Evolutionary conservation across 2,888 invertebrate species (phyloP).

Genomic region (Galerucella nymphaeae): DNA sequence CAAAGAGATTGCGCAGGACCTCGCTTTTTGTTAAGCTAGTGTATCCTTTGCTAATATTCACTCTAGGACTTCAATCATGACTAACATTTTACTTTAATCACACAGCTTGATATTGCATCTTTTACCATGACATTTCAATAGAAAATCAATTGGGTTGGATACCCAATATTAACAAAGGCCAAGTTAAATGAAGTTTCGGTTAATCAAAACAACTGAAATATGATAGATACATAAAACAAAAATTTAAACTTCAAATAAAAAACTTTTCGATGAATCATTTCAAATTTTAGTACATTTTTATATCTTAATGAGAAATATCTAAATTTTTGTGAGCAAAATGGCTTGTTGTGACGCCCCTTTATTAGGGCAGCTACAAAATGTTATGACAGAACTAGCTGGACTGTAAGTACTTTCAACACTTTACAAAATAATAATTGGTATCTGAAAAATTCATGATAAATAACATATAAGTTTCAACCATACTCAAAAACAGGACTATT

Average conservation of each 20-base stretch:
- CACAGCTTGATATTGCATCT: too few species aligned
- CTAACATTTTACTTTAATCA: too few species aligned
- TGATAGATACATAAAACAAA: slow-evolving; percentile 31
- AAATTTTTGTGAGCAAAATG: slow-evolving; percentile 40
- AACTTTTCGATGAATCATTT: slow-evolving; percentile 30
- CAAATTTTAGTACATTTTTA: slow-evolving; percentile 43
- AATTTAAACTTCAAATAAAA: slow-evolving; percentile 29
- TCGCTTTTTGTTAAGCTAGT: too few species aligned
- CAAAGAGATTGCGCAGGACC: too few species aligned
- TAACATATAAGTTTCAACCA: too few species aligned
- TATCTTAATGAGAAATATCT: slow-evolving; percentile 33
- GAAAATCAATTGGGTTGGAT: too few species aligned
- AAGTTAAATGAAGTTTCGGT: neutral
- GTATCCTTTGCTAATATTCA: too few species aligned
- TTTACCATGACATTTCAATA: too few species aligned
- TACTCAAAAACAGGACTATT: too few species aligned
- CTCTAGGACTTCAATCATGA: too few species aligned
- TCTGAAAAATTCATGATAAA: too few species aligned
- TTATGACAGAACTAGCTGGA: slow-evolving; percentile 39
- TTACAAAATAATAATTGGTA: neutral
- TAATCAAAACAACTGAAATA: neutral
- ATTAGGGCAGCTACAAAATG: slow-evolving; percentile 32
- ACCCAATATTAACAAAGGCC: too few species aligned
- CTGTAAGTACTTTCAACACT: slow-evolving; percentile 26
- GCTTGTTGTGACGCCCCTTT: slow-evolving; percentile 38